Evolutionary conservation across 2,888 invertebrate species (phyloP).

Genomic region (Ernsta delagoae): DNA sequence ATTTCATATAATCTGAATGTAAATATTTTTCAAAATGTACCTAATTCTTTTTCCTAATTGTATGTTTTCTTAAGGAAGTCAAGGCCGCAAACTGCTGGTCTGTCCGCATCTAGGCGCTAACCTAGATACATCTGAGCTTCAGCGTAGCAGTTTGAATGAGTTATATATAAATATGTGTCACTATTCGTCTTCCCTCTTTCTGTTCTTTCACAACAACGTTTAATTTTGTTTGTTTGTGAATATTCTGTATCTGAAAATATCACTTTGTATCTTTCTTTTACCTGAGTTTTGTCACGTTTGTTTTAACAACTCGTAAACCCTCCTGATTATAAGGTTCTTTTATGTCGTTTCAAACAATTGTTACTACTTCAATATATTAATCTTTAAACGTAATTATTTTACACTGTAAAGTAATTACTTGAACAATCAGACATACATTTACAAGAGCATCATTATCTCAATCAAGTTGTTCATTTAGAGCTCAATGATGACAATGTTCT

Average conservation of each 20-base stretch:
- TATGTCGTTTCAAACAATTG: too few relatives aligned
- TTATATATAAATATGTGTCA: conserved; percentile 58
- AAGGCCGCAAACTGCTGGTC: conserved; percentile 20
- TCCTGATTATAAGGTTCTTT: too few relatives aligned
- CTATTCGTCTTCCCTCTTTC: conserved; percentile 57
- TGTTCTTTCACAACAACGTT: conserved; percentile 55
- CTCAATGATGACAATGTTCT: background rate
- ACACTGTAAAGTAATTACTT: too few relatives aligned
- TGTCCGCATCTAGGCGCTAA: conserved; percentile 25
- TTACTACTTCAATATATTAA: too few relatives aligned
- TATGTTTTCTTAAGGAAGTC: conserved; percentile 25
- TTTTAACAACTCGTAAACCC: background rate
- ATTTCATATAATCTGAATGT: too few relatives aligned
- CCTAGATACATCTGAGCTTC: conserved; percentile 29
- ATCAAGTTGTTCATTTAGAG: background rate
- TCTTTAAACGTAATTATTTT: too few relatives aligned
- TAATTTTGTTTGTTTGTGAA: conserved; percentile 32
- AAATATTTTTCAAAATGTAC: too few relatives aligned
- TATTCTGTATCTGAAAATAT: background rate
- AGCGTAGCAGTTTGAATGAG: conserved; percentile 58
- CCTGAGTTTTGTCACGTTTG: background rate
- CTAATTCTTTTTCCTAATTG: background rate
- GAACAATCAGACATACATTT: too few relatives aligned
- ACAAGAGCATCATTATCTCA: background rate
- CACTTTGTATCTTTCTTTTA: background rate